These are phyloP conservation scores for Netelia inedita DNA, from an alignment of 2,888 invertebrate species.

Conservation along the genomic window DNA sequence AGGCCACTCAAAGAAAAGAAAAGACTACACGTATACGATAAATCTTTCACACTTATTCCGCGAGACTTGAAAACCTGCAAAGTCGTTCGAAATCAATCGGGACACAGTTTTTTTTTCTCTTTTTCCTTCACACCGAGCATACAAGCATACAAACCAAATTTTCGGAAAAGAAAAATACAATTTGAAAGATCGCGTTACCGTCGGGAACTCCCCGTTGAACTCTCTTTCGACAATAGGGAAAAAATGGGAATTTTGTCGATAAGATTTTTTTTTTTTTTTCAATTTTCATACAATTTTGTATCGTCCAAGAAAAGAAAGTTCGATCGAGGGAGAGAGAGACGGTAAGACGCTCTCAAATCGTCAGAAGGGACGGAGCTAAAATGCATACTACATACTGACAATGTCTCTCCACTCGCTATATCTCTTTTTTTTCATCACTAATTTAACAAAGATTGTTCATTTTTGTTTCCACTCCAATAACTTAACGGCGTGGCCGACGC, in stretches of 20 bases:
- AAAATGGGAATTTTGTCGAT: not conserved
- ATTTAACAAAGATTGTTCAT: constrained; percentile 18
- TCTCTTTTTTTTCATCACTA: constrained; percentile 48
- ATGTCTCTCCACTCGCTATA: constrained; percentile 57
- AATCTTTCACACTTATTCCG: constrained; percentile 73
- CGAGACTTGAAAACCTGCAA: constrained; percentile 41
- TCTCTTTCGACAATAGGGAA: not conserved
- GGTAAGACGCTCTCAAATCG: constrained; percentile 28
- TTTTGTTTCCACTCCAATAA: constrained; percentile 66
- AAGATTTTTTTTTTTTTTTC: constrained; percentile 45
- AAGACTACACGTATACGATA: constrained; percentile 75
- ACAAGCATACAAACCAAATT: constrained; percentile 15
- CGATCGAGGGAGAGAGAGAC: not conserved
- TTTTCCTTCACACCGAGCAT: constrained; percentile 14
- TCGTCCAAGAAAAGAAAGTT: not conserved
- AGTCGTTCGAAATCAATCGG: not conserved
- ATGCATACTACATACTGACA: constrained; percentile 77
- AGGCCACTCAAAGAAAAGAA: constrained; percentile 81
- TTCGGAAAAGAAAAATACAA: constrained; percentile 21
- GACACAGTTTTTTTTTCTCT: constrained; percentile 20
- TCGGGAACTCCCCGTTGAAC: not conserved
- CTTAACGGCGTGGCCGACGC: constrained; percentile 34
- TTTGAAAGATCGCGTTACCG: constrained; percentile 1
- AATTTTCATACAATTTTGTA: constrained; percentile 37
- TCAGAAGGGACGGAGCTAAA: constrained; percentile 83